Percentiles rank a stretch among this genome's conserved stretches.
These are phyloP conservation scores for Gulo gulo DNA, from an alignment of 2,113 vertebrate genomes.

Conservation along the genomic window DNA sequence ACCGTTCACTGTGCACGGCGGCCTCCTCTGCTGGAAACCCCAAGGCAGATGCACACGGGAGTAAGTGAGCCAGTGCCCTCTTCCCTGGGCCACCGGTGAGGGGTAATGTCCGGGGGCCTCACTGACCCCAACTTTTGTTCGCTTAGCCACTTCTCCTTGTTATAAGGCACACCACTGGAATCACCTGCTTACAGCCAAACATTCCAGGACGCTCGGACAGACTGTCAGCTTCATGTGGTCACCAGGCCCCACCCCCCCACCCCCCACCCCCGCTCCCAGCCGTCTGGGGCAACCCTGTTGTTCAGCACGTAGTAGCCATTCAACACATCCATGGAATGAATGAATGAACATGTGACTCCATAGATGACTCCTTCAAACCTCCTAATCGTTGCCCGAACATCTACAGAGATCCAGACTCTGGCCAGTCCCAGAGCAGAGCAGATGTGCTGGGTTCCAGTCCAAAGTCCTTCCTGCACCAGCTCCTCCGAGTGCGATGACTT, in stretches of 20 bases:
- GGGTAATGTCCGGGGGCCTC: neutral
- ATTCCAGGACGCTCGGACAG: neutral
- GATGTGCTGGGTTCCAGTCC: neutral
- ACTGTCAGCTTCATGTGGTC: neutral
- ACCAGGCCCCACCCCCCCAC: fast-evolving
- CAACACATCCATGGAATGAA: fast-evolving
- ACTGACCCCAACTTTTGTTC: neutral
- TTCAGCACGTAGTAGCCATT: neutral
- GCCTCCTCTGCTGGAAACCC: too few relatives aligned
- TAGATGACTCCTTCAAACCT: fast-evolving
- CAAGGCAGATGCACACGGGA: neutral
- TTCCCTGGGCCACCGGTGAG: neutral
- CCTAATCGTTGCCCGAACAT: neutral
- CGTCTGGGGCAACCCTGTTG: fast-evolving
- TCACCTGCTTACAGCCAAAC: neutral
- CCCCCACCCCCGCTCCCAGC: fast-evolving
- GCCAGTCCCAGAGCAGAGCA: neutral
- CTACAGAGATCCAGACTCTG: neutral
- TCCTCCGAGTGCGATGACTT: neutral
- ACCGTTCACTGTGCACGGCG: neutral
- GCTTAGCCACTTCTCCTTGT: too few relatives aligned
- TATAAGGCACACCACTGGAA: neutral
- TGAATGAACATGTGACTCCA: too few relatives aligned
- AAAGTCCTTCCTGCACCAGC: neutral
- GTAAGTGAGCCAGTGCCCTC: neutral